Percentiles rank a stretch among this genome's conserved stretches.
Conservation (phyloP, 2,113 vertebrate species). For the Naja naja region DNA sequence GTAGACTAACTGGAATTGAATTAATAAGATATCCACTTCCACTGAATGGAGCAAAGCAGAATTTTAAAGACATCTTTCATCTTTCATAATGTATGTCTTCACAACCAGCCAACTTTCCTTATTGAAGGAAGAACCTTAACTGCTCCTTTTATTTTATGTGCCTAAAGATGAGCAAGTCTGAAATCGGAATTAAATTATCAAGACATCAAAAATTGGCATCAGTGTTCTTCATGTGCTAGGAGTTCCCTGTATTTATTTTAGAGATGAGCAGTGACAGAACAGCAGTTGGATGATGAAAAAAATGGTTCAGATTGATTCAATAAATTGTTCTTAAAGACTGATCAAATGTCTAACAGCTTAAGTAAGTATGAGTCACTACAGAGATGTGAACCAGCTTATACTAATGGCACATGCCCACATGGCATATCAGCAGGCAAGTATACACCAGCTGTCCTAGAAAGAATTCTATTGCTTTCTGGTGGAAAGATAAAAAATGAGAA, state of each 20-base stretch:
- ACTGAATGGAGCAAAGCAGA: not conserved
- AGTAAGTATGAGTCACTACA: not conserved
- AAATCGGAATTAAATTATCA: not conserved
- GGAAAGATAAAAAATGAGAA: not conserved
- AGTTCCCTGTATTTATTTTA: not conserved
- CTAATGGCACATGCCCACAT: not conserved
- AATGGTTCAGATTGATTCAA: not conserved
- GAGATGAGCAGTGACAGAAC: not conserved
- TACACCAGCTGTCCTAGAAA: constrained; percentile 18
- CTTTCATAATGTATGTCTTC: not conserved
- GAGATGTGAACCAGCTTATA: not conserved
- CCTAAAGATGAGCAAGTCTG: not conserved
- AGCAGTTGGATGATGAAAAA: not conserved
- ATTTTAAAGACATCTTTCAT: not conserved
- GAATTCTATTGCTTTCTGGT: not conserved
- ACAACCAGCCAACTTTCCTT: not conserved
- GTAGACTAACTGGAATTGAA: not conserved
- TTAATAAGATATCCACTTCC: not conserved
- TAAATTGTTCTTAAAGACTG: not conserved
- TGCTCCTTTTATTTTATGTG: not conserved
- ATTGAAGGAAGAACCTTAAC: not conserved
- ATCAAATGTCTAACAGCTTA: constrained; percentile 1
- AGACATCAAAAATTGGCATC: not conserved
- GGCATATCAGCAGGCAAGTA: not conserved
- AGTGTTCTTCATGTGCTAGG: not conserved